phyloP scores from a whole-genome alignment of 2,888 invertebrate species.

The Lypha dubia region DNA sequence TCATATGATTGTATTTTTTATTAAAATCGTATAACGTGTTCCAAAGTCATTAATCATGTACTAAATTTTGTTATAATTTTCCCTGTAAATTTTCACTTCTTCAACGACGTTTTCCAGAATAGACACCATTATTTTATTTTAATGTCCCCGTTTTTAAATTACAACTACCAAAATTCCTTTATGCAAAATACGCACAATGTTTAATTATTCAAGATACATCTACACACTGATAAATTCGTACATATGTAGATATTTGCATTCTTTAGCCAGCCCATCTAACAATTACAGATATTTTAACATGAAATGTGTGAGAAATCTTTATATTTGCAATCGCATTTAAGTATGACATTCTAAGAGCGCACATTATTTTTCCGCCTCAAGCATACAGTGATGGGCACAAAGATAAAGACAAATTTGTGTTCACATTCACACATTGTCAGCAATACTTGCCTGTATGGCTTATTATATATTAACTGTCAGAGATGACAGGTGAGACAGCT shows the following conservation, averaged over 20 bases:
- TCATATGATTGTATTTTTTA: too few species aligned
- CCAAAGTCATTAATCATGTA: too few species aligned
- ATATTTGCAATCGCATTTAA: constrained; percentile 41
- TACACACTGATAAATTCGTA: constrained; percentile 1
- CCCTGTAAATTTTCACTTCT: too few species aligned
- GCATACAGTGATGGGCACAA: constrained; percentile 53
- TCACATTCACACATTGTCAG: constrained; percentile 32
- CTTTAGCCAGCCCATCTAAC: constrained; percentile 44
- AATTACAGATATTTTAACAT: constrained; percentile 49
- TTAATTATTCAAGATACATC: not conserved
- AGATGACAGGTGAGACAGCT: constrained; percentile 58
- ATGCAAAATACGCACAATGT: constrained; percentile 1
- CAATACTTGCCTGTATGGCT: constrained; percentile 19
- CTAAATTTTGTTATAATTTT: too few species aligned
- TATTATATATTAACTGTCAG: constrained; percentile 54
- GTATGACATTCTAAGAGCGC: constrained; percentile 46
- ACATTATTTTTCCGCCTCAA: constrained; percentile 27
- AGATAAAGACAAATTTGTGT: constrained; percentile 17
- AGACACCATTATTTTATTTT: too few species aligned
- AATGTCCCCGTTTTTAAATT: too few species aligned
- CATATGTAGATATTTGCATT: constrained; percentile 42
- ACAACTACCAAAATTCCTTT: not conserved
- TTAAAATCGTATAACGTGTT: too few species aligned
- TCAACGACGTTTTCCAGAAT: too few species aligned
- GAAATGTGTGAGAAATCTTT: constrained; percentile 67